A percentile compares a stretch with the other conserved stretches of the same genome.
Conservation (phyloP, 30 jellyfish, hydroid and myxozoan genomes). For the Cassiopea xamachana region DNA sequence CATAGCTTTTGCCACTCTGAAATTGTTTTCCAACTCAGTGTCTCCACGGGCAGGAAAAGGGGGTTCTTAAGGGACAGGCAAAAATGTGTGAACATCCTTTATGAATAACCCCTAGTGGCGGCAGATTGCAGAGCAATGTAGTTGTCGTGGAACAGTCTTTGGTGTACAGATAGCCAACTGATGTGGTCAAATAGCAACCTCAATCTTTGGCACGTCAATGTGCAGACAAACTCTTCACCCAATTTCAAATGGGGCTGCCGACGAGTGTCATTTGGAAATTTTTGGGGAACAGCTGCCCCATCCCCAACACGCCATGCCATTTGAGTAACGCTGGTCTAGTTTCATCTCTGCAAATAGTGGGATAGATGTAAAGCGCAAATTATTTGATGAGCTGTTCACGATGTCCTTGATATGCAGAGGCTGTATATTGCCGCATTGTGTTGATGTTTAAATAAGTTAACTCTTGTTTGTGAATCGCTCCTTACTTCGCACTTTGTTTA, state of each 20-base stretch:
- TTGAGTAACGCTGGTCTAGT: no score
- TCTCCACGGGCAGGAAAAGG: no score
- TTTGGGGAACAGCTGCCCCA: no score
- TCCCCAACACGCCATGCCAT: no score
- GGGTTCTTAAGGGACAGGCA: no score
- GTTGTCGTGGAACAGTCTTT: no score
- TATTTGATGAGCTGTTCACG: conserved; percentile 12
- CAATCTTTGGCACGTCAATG: not conserved
- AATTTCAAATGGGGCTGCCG: no score
- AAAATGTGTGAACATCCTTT: no score
- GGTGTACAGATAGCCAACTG: not conserved
- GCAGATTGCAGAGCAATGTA: no score
- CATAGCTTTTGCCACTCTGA: no score
- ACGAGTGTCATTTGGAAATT: not conserved
- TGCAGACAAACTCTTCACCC: not conserved
- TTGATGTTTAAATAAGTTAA: not conserved
- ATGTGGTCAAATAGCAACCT: not conserved
- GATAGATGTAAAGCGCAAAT: not conserved
- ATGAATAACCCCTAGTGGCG: no score
- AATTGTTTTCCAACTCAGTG: no score
- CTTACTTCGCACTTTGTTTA: conserved; percentile 9
- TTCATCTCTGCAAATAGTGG: not conserved
- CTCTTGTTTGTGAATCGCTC: not conserved
- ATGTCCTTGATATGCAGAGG: not conserved
- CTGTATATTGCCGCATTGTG: not conserved